Conservation (phyloP, 1,140 invertebrate species). For the Orchestia grillus region DNA sequence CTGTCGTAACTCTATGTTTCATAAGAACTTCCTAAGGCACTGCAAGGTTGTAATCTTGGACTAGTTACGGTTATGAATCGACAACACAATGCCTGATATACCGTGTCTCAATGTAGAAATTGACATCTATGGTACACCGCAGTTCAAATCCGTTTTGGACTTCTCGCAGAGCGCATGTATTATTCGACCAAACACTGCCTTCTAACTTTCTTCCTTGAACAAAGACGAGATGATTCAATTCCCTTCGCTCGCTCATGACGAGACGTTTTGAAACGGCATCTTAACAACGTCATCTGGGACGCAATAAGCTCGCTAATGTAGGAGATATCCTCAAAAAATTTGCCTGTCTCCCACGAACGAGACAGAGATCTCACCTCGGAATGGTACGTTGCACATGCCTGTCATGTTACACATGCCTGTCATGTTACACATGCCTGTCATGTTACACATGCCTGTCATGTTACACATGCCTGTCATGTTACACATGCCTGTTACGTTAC, state of each 20-base stretch:
- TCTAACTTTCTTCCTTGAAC: background rate
- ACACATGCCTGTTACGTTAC: too few species aligned
- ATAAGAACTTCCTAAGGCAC: too few species aligned
- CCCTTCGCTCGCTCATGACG: background rate
- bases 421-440: too few species aligned
- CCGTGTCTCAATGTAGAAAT: background rate
- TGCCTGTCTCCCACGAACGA: background rate
- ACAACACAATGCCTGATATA: background rate
- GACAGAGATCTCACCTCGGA: too few species aligned
- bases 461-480: too few species aligned
- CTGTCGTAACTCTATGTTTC: too few species aligned
- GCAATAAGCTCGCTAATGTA: background rate
- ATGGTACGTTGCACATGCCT: too few species aligned
- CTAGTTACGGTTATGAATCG: background rate
- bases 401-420: too few species aligned
- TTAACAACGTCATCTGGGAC: background rate
- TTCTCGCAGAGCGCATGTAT: background rate
- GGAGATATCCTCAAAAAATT: background rate
- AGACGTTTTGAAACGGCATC: background rate
- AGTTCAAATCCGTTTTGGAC: background rate
- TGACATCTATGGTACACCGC: background rate
- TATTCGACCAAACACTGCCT: background rate
- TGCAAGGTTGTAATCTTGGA: too few species aligned
- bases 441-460: too few species aligned
- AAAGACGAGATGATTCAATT: background rate